Conservation (phyloP, 2,888 invertebrate genomes). For the Ormyrus pomaceus region DNA sequence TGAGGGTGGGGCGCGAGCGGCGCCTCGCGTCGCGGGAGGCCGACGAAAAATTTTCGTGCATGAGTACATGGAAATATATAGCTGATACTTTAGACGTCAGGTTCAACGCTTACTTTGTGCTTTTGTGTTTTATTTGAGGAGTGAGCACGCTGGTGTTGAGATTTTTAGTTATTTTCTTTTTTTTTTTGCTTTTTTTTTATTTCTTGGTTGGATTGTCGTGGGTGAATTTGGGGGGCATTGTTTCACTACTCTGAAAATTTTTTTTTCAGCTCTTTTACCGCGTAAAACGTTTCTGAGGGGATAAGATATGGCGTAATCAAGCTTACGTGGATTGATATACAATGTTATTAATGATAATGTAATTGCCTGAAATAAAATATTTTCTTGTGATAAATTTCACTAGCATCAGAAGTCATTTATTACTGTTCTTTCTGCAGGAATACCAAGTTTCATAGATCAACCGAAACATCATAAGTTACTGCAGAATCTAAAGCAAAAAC, state of each 20-base stretch:
- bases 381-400: too few relatives aligned
- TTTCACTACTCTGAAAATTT: slow-evolving; percentile 22
- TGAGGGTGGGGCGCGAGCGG: not conserved
- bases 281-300: not conserved
- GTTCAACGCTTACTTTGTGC: slow-evolving; percentile 43
- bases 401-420: too few relatives aligned
- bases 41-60: slow-evolving; percentile 38
- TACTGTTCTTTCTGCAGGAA: too few relatives aligned
- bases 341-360: not conserved
- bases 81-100: slow-evolving; percentile 12
- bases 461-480: too few relatives aligned
- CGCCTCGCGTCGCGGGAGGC: slow-evolving; percentile 8
- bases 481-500: too few relatives aligned
- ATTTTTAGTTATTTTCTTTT: slow-evolving; percentile 1
- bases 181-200: slow-evolving; percentile 6
- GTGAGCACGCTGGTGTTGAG: slow-evolving; percentile 31
- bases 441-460: too few relatives aligned
- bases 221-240: slow-evolving; percentile 31
- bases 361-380: too few relatives aligned
- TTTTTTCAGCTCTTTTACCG: not conserved
- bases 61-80: slow-evolving; percentile 9
- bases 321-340: not conserved
- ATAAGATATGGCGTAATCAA: not conserved
- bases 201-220: slow-evolving; percentile 1
- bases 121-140: slow-evolving; percentile 44